Evolutionary conservation across 2,113 vertebrate genomes (phyloP), one percentile per base, ranked within the genome.

Genomic region (Coreoperca whiteheadi): DNA sequence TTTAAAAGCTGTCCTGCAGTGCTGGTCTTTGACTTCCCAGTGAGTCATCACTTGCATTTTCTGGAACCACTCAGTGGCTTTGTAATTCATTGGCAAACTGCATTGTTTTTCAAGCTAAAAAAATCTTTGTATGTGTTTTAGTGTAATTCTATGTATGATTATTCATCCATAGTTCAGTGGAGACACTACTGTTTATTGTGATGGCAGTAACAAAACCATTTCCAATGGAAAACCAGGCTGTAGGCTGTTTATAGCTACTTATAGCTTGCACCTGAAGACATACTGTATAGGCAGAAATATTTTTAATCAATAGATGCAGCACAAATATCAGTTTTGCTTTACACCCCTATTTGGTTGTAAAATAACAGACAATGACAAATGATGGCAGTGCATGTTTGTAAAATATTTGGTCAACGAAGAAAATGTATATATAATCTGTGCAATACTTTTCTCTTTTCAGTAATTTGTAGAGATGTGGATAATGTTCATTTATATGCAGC

Each of bases 1-100:
- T 75, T 71, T 79, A 83, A 87, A 71, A 90, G 70, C 74, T 64
- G 50, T 74, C 59, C 84, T 79, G 77, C 74, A 74, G 70, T 77
- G 48, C 63, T 83, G 70, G 77, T 79, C 61, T 75, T 61, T 86
- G 73, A 20, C 64, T 59, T 69, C 81, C 43, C 48, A 68, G 6
- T 81, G 79, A 85, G 48, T 83, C 87, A 85, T 83, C 64, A 64
- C 56, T 77, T 82, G 16, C 56, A 70, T 67, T 81, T 63, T 56
- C 39, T 74, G 53, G 48, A 79, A 65, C 46, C 16, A 61, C 75
- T 79, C 53, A 57, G 65, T 54, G n/a, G 41, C 34, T 66, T 57
- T 63, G 20, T 46, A 59, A 53, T 67, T 32, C 66, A 54, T 6
- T 74, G 32, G 63, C 32, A 50, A 75, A 64, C 34, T 9, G 34